Base-by-base conservation (phyloP, 1,140 invertebrate species). In the Sinonovacula constricta region DNA sequence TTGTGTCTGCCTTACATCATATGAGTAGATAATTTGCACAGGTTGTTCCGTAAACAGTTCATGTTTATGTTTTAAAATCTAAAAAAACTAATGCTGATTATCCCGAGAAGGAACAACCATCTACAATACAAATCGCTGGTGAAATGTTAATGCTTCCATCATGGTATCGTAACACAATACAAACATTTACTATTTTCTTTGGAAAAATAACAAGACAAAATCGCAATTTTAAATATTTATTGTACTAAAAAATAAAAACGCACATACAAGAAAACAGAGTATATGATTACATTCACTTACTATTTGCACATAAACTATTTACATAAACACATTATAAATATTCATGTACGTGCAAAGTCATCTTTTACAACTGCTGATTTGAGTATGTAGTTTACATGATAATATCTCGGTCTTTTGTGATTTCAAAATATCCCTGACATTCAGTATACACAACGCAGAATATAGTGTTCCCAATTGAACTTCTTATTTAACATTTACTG, bases 381-480 rank as follows among this genome's bases (percentile, higher is more conserved):
- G 49, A 28, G 18, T 15, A 53, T 51, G 63, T 51, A 30, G 49
- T 66, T 72, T 72, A 33, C 63, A 45, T 30, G 24, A 72, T 72
- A 62, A 49, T 72, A 71, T 59, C 39, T 71, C 2, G 24, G 60
- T n/a, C n/a, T n/a, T n/a, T n/a, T n/a, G n/a, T n/a, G n/a, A n/a
- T n/a, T n/a, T n/a, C n/a, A n/a, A n/a, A 71, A n/a, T 3, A 71
- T 2, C 68, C 54, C n/a, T 53, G 12, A 33, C 24, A 31, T 59
- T 36, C 39, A 33, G 57, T 74, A 24, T 74, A 74, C 4, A 74
- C 59, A 0, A 74, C 33, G 28, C 70, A 74, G 22, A 57, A 63
- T 1, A 53, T 74, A 2, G 70, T 39, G 10, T 28, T 26, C 15
- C 28, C 30, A 76, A 66, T 24, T 76, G 72, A 26, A 76, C 63